Base-by-base conservation (phyloP, 2,888 invertebrate species). In the Teleogryllus oceanicus region DNA sequence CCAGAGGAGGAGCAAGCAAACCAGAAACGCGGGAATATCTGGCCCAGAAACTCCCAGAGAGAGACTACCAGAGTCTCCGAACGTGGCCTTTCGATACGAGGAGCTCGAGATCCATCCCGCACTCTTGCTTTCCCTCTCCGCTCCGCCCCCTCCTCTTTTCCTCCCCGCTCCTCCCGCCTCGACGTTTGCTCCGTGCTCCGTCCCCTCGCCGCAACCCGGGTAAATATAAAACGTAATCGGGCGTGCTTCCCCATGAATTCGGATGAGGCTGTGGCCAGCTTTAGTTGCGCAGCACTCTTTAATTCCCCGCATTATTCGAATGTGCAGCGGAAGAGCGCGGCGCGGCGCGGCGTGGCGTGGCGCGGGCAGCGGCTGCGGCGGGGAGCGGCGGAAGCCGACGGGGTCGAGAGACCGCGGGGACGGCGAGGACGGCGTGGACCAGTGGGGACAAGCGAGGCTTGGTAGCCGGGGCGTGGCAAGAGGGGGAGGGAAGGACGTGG, bases 191-290 rank as follows among this genome's bases (percentile, higher is more conserved):
- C 62, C 62, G 62, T 62, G 62, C 37, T 62, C 62, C 62, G n/a
- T 16, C 62, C 62, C 62, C 16, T n/a, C 62, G 62, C 16, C 13
- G 16, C 62, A 62, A 37, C 37, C 37, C 37, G 37, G 37, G 37
- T 37, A 37, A 62, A 62, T 62, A 62, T 62, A 62, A 62, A 62
- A 62, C 62, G 62, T 62, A 62, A 62, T 62, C 62, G 62, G 62
- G 62, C 62, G 62, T n/a, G 62, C 62, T 13, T n/a, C n/a, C 62
- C 62, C 62, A 62, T 62, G 62, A 62, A 62, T 62, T 62, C 62
- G 62, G 62, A 62, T 62, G 62, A 62, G 62, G 62, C 62, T n/a
- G 62, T n/a, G 62, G 37, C n/a, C 62, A n/a, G 62, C 62, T 62
- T 62, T 62, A 62, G 62, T 18, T 62, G 62, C 62, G 62, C n/a